Conservation (phyloP, 2,113 vertebrate species). For the Cyprinus carpio region DNA sequence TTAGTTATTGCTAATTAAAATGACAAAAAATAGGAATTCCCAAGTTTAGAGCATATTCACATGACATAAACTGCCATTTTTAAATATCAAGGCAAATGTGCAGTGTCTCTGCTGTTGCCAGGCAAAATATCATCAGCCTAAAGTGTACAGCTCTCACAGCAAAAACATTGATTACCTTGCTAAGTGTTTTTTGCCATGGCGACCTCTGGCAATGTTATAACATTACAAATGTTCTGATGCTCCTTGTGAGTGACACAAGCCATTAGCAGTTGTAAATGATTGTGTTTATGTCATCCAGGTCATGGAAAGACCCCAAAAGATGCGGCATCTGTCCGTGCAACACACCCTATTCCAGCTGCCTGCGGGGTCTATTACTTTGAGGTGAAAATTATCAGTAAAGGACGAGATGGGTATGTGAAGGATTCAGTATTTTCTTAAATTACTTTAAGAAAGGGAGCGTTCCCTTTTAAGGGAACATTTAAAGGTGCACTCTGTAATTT, state of each 20-base stretch:
- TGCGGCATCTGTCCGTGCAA: constrained; percentile 96
- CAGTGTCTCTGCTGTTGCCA: background rate
- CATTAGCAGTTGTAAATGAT: background rate
- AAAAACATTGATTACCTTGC: background rate
- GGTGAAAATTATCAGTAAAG: constrained; percentile 99
- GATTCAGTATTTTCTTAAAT: background rate
- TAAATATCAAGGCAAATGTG: background rate
- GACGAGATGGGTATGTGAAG: constrained; percentile 92
- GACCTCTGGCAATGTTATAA: background rate
- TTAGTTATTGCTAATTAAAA: background rate
- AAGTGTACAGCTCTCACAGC: background rate
- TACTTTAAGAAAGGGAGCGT: background rate
- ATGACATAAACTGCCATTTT: background rate
- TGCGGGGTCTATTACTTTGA: constrained; percentile 99
- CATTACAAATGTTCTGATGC: background rate
- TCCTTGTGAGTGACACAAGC: background rate
- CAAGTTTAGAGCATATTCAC: background rate
- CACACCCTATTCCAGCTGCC: constrained; percentile 96
- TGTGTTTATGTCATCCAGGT: constrained; percentile 73
- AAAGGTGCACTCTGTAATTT: background rate
- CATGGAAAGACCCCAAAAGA: constrained; percentile 99
- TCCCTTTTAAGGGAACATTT: background rate
- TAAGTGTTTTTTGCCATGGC: background rate
- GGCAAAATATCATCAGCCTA: background rate
- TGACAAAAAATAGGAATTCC: background rate